A percentile compares a stretch with the other conserved stretches of the same genome.
Conservation (phyloP, 2,113 vertebrate genomes). For the Puffinus mauretanicus region DNA sequence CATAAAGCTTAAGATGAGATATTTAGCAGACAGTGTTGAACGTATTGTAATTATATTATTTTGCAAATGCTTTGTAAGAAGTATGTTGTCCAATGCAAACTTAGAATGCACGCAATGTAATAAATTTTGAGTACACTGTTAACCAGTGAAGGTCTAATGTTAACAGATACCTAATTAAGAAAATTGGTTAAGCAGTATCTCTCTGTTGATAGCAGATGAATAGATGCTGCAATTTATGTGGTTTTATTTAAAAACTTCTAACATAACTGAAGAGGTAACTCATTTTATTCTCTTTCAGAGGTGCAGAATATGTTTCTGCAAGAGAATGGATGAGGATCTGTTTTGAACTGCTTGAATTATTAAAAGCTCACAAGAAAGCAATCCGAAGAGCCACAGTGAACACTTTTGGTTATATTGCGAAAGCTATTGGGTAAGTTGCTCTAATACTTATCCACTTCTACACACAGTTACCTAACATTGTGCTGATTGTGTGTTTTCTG, state of each 20-base stretch:
- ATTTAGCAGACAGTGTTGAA: neutral
- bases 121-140: neutral
- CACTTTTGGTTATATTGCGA: conserved; percentile 98
- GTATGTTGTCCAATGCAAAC: neutral
- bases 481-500: neutral
- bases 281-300: conserved; percentile 73
- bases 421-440: conserved; percentile 92
- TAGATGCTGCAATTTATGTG: neutral
- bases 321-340: conserved; percentile 99
- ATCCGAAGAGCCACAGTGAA: conserved; percentile 98
- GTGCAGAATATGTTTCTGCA: conserved; percentile 98
- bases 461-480: neutral
- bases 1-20: neutral
- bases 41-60: neutral
- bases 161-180: neutral
- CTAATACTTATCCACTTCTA: neutral
- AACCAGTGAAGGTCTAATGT: neutral
- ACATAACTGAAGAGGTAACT: neutral
- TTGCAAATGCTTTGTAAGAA: neutral
- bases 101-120: neutral
- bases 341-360: conserved; percentile 93
- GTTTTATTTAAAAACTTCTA: neutral
- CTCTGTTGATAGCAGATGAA: neutral
- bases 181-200: neutral
- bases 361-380: conserved; percentile 98